Conservation (phyloP, 1,140 invertebrate species). For the Cherax destructor region DNA sequence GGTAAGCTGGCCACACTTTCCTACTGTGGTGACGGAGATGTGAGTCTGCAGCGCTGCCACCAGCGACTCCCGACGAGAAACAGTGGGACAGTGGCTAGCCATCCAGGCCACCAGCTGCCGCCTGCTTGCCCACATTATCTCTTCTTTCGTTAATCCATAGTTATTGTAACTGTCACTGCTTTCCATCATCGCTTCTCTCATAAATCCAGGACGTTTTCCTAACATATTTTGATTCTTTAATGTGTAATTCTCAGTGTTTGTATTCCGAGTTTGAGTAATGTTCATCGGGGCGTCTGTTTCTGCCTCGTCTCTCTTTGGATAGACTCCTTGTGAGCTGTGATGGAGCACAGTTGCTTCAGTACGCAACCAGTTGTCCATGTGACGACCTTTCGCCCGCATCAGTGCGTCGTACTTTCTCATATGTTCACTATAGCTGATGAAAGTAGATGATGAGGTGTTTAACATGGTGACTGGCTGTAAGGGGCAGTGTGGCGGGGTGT, state of each 20-base stretch:
- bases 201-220: background rate
- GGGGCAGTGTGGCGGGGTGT: background rate
- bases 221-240: background rate
- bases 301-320: background rate
- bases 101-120: slow-evolving; percentile 80
- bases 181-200: background rate
- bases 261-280: background rate
- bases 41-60: slow-evolving; percentile 78
- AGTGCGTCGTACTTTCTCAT: background rate
- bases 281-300: background rate
- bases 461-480: background rate
- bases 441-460: background rate
- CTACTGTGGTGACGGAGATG: slow-evolving; percentile 83
- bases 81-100: slow-evolving; percentile 80
- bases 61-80: slow-evolving; percentile 78
- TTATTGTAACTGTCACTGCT: background rate
- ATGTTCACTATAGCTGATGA: slow-evolving; percentile 8
- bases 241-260: background rate
- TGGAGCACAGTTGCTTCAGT: background rate
- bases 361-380: background rate
- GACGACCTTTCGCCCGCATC: background rate
- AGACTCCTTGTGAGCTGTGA: background rate
- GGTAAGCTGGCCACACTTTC: slow-evolving; percentile 78
- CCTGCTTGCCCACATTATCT: background rate
- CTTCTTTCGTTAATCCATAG: background rate